phyloP scores from a whole-genome alignment of 2,113 vertebrate genomes.

The Prunella himalayana region DNA sequence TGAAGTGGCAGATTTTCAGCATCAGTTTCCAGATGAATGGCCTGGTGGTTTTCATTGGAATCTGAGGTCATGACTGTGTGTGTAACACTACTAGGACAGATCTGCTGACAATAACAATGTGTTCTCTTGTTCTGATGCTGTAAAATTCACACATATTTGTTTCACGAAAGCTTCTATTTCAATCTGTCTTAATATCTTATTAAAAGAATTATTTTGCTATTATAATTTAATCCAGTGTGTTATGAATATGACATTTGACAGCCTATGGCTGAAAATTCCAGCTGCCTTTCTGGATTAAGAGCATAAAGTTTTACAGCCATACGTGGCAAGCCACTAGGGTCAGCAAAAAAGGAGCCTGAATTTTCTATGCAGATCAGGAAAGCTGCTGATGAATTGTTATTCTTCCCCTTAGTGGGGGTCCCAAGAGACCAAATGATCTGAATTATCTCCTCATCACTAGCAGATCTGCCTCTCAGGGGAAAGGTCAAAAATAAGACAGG shows the following conservation, averaged over 20 bases:
- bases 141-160: background rate
- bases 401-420: background rate
- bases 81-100: background rate
- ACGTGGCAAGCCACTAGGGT: background rate
- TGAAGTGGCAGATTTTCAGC: background rate
- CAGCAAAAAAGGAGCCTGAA: slow-evolving; percentile 12
- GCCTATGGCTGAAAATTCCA: slow-evolving; percentile 28
- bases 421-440: background rate
- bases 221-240: slow-evolving; percentile 35
- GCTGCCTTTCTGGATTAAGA: slow-evolving; percentile 39
- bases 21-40: background rate
- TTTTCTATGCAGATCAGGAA: background rate
- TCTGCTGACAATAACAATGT: background rate
- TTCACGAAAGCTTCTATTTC: background rate
- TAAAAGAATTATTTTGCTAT: slow-evolving; percentile 27
- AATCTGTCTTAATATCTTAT: background rate
- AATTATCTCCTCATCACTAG: background rate
- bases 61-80: background rate
- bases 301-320: slow-evolving; percentile 6
- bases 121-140: background rate
- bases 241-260: slow-evolving; percentile 39
- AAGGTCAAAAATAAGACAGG: background rate
- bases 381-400: slow-evolving; percentile 18
- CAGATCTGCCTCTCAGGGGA: background rate
- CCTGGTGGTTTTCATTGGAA: background rate